These are phyloP conservation scores for Nycticebus coucang DNA, from an alignment of 2,113 vertebrate genomes.

Conservation along the genomic window DNA sequence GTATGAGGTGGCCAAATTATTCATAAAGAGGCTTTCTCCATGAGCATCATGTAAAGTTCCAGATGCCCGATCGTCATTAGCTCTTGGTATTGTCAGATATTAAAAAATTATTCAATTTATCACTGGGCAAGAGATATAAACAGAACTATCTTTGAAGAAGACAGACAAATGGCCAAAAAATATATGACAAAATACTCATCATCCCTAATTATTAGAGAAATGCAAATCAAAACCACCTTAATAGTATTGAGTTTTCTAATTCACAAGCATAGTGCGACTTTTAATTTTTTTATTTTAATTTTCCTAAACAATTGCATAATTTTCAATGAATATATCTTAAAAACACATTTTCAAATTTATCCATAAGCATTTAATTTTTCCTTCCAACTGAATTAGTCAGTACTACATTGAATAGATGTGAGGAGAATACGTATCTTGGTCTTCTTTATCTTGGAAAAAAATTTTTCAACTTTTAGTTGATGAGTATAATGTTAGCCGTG, in stretches of 20 bases:
- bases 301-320: neutral
- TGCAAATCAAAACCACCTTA: neutral
- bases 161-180: too few species aligned
- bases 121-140: too few species aligned
- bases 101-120: too few species aligned
- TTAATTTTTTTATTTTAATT: constrained; percentile 3
- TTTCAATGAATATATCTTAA: neutral
- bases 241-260: neutral
- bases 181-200: too few species aligned
- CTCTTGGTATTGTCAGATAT: neutral
- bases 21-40: neutral
- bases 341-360: neutral
- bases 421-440: neutral
- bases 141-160: too few species aligned
- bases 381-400: neutral
- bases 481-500: neutral
- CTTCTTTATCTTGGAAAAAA: neutral
- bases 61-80: neutral
- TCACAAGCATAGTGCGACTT: neutral
- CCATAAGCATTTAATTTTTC: neutral
- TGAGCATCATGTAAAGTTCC: neutral
- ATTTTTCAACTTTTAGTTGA: neutral
- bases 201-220: too few species aligned
- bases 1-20: neutral
- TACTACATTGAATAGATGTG: neutral